Conservation (phyloP, 2,797 vertebrate genomes). For the Decapterus maruadsi region DNA sequence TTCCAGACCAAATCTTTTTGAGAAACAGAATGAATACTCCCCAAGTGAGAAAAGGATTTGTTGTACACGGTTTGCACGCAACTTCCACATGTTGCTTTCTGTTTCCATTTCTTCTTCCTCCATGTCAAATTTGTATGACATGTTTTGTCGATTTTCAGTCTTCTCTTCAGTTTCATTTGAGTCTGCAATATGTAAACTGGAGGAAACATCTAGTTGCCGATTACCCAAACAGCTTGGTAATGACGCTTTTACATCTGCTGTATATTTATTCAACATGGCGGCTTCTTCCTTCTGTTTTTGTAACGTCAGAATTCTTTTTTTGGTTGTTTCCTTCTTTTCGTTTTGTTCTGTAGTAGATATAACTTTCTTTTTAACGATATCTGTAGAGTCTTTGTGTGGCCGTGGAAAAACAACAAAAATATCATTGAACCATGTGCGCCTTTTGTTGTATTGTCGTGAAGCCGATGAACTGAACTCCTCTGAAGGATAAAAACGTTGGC, state of each 20-base stretch:
- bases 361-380: neutral
- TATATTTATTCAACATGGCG: neutral
- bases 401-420: constrained; percentile 5
- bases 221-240: neutral
- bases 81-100: no score
- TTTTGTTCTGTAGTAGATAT: neutral
- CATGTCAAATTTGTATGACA: no score
- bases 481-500: neutral
- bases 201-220: neutral
- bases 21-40: no score
- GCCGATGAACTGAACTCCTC: no score
- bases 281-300: constrained; percentile 9
- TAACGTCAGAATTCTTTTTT: constrained; percentile 26
- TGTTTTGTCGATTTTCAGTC: no score
- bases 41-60: no score
- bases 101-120: no score
- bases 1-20: no score
- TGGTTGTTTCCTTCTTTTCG: neutral
- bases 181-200: neutral
- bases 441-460: no score
- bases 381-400: neutral
- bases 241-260: neutral
- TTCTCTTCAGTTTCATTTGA: no score
- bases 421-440: no score
- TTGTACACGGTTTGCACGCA: no score